Evolutionary conservation across 2,888 invertebrate genomes (phyloP).

Genomic region (Pinctada fucata): DNA sequence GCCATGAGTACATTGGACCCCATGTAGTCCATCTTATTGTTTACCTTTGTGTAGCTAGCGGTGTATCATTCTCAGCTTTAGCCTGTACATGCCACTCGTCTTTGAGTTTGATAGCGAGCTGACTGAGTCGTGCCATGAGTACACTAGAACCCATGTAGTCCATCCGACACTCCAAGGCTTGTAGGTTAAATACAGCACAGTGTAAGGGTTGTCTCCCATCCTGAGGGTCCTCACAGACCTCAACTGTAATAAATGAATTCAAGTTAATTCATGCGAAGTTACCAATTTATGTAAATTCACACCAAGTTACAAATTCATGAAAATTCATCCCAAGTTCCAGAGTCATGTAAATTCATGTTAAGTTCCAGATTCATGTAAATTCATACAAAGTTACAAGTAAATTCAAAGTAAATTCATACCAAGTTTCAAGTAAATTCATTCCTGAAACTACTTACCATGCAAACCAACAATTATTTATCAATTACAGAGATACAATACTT

Average conservation of each 20-base stretch:
- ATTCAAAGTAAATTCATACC: too few species aligned
- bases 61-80: conserved; percentile 77
- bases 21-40: conserved; percentile 91
- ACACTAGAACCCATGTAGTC: conserved; percentile 99
- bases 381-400: too few species aligned
- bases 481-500: conserved; percentile 35
- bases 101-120: conserved; percentile 86
- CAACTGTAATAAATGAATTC: conserved; percentile 80
- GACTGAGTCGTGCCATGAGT: conserved; percentile 91
- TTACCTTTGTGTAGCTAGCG: conserved; percentile 83
- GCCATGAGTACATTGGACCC: conserved; percentile 96
- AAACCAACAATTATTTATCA: too few species aligned
- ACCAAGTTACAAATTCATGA: too few species aligned
- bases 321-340: too few species aligned
- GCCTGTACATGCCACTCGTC: conserved; percentile 90
- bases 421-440: too few species aligned
- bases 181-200: conserved; percentile 84
- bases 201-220: conserved; percentile 93
- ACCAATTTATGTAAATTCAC: too few species aligned
- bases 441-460: too few species aligned
- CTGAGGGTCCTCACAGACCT: conserved; percentile 93
- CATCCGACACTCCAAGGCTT: conserved; percentile 91
- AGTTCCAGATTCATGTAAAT: too few species aligned
- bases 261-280: too few species aligned
- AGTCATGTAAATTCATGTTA: too few species aligned